phyloP scores from a whole-genome alignment of 2,113 vertebrate genomes.

The Dendropsophus ebraccatus region DNA sequence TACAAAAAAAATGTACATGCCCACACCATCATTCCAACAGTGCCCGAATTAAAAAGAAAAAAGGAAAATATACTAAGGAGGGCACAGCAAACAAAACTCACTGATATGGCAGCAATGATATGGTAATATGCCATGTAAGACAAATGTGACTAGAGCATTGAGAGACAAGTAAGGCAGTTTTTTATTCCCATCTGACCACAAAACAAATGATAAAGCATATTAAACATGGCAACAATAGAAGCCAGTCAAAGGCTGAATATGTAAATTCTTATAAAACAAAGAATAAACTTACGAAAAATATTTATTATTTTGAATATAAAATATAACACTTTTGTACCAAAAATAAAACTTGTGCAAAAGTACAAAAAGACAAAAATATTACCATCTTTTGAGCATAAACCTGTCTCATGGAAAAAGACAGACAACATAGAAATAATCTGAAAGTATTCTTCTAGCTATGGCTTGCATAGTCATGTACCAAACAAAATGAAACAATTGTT shows the following conservation, averaged over 20 bases:
- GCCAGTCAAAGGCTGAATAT: too few relatives aligned
- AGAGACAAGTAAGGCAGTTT: neutral
- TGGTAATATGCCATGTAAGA: neutral
- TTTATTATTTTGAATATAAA: neutral
- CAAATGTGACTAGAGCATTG: neutral
- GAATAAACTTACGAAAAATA: neutral
- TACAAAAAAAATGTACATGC: too few relatives aligned
- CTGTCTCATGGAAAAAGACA: neutral
- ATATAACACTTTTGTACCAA: neutral
- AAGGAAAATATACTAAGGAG: neutral
- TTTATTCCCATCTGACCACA: neutral
- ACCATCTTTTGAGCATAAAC: neutral
- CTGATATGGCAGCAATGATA: neutral
- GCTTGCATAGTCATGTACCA: neutral
- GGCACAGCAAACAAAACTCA: neutral
- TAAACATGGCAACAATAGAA: neutral
- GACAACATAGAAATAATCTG: neutral
- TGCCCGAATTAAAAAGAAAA: too few relatives aligned
- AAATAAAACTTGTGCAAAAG: neutral
- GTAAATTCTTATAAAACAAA: neutral
- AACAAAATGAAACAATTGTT: neutral
- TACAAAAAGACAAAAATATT: neutral
- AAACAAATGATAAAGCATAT: neutral
- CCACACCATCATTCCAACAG: too few relatives aligned
- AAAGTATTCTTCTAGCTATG: neutral